Percentiles rank a stretch among this genome's conserved stretches.
Conservation (phyloP, 2,888 invertebrate species). For the Drosophila neoperkinsi region DNA sequence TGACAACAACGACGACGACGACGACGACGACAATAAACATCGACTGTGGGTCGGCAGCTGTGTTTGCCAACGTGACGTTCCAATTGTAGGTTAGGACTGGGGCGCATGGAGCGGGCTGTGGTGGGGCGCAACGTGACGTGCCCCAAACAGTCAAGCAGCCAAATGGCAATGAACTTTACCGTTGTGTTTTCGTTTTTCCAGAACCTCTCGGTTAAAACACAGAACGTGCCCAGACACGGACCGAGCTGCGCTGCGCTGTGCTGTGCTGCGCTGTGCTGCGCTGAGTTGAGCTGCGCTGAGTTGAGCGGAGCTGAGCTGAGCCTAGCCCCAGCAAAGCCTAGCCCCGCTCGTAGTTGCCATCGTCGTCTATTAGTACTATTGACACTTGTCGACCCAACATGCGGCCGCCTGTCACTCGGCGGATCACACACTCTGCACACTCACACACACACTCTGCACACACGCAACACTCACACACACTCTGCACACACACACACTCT, state of each 20-base stretch:
- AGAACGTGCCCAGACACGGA: constrained; percentile 57
- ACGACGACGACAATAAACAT: constrained; percentile 15
- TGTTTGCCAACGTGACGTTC: constrained; percentile 66
- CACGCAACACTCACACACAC: constrained; percentile 21
- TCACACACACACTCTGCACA: constrained; percentile 15
- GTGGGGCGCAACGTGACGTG: constrained; percentile 44
- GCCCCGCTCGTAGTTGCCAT: constrained; percentile 40
- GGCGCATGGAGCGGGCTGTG: not conserved
- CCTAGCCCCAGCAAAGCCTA: constrained; percentile 24
- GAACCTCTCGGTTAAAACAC: constrained; percentile 34
- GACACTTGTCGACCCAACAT: constrained; percentile 81
- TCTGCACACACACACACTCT: constrained; percentile 19
- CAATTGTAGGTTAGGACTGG: not conserved
- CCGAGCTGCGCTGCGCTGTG: not conserved
- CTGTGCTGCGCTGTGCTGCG: not conserved
- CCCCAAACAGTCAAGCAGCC: constrained; percentile 53
- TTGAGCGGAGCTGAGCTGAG: not conserved
- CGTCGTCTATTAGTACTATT: constrained; percentile 81
- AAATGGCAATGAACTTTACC: constrained; percentile 83
- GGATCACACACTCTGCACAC: constrained; percentile 61
- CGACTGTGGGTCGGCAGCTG: constrained; percentile 67
- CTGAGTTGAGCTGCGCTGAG: not conserved
- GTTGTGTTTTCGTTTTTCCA: constrained; percentile 57
- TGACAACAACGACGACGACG: constrained; percentile 1
- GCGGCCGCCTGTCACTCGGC: constrained; percentile 72